phyloP scores from a whole-genome alignment of 2,113 vertebrate species.

The Zosterops hypoxanthus region DNA sequence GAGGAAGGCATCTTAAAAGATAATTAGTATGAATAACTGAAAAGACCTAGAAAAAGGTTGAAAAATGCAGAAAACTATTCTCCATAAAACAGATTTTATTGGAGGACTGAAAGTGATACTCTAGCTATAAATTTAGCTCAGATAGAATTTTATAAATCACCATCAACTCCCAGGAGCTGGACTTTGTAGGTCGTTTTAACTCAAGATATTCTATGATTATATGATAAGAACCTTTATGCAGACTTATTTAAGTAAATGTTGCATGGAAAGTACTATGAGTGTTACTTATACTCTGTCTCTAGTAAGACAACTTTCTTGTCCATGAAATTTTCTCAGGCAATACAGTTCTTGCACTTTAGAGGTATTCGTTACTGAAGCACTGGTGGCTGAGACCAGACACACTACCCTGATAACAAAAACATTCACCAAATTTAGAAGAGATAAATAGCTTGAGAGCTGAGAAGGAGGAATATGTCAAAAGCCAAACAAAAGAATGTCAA shows the following conservation, averaged over 20 bases:
- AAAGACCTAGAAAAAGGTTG: background rate
- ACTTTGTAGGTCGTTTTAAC: background rate
- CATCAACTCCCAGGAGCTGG: rapidly evolving
- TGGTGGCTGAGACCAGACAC: background rate
- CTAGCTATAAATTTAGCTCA: background rate
- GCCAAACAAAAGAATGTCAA: background rate
- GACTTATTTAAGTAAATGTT: background rate
- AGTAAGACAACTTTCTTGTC: background rate
- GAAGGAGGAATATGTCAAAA: background rate
- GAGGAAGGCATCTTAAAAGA: background rate
- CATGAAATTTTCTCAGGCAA: background rate
- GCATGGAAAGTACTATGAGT: background rate
- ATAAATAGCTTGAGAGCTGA: background rate
- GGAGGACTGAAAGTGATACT: background rate
- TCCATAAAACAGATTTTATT: background rate
- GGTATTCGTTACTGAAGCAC: background rate
- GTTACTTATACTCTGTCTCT: background rate
- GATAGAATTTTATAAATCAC: background rate
- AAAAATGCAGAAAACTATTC: background rate
- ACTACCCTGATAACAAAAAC: background rate
- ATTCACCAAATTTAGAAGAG: background rate
- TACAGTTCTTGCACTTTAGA: background rate
- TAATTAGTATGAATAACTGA: background rate
- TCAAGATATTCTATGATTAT: background rate
- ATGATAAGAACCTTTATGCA: background rate